These are phyloP conservation scores for Drosophila kanekoi DNA, from an alignment of 2,888 invertebrate genomes.

Conservation along the genomic window DNA sequence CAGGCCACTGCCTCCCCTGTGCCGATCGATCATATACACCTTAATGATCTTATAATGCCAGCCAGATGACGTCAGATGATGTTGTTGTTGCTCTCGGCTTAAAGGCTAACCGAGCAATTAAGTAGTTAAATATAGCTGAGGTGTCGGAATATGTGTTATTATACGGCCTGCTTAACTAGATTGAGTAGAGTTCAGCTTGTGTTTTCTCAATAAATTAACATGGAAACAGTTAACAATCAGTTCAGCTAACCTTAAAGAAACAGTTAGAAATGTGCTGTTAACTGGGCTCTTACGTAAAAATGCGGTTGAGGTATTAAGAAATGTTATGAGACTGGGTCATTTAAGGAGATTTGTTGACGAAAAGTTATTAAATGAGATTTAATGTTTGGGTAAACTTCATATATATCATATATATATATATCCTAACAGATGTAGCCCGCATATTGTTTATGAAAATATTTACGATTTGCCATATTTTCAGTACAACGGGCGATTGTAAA, in stretches of 20 bases:
- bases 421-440: too few relatives aligned
- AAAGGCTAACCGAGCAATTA: slow-evolving; percentile 6
- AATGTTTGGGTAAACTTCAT: too few relatives aligned
- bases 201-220: neutral
- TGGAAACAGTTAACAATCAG: neutral
- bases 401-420: too few relatives aligned
- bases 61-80: slow-evolving; percentile 4
- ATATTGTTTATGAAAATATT: too few relatives aligned
- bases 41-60: slow-evolving; percentile 78
- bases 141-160: neutral
- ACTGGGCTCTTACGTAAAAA: neutral
- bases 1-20: slow-evolving; percentile 18
- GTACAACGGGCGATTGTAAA: too few relatives aligned
- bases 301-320: neutral
- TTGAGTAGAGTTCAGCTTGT: neutral
- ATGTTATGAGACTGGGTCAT: neutral
- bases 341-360: too few relatives aligned
- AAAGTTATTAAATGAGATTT: too few relatives aligned
- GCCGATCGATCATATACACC: slow-evolving; percentile 69
- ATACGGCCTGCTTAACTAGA: neutral
- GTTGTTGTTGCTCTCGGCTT: neutral
- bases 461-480: too few relatives aligned
- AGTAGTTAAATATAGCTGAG: neutral
- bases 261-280: neutral
- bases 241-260: neutral